Conservation (phyloP, 2,797 vertebrate species). For the Octomys mimax region DNA sequence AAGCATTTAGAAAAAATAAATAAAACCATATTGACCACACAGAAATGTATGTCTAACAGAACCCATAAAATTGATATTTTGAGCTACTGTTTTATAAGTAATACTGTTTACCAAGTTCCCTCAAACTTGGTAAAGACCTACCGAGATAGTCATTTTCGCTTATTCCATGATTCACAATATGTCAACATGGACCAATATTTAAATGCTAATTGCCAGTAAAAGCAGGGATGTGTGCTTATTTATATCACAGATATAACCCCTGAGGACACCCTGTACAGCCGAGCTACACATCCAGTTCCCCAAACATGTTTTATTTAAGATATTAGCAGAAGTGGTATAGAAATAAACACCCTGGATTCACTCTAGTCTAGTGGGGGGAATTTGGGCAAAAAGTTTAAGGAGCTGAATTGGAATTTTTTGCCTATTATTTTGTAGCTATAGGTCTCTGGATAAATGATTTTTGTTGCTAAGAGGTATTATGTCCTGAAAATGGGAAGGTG, state of each 20-base stretch:
- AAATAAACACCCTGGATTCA: background rate
- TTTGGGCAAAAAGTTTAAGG: constrained; percentile 23
- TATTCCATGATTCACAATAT: constrained; percentile 1
- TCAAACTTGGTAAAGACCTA: background rate
- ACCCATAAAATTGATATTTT: constrained; percentile 23
- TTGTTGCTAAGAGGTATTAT: background rate
- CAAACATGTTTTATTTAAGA: background rate
- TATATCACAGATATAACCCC: background rate
- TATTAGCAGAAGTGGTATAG: background rate
- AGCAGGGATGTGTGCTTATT: background rate
- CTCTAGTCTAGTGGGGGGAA: background rate
- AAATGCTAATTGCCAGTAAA: background rate
- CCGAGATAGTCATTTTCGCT: background rate
- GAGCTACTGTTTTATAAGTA: constrained; percentile 44
- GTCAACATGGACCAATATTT: background rate
- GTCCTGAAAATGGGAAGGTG: background rate
- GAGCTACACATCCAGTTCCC: too few relatives aligned
- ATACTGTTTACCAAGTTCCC: background rate
- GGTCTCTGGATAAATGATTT: background rate
- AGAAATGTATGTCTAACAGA: background rate
- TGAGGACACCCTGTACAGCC: background rate
- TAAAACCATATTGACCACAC: background rate
- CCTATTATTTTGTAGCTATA: background rate
- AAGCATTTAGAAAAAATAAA: constrained; percentile 35
- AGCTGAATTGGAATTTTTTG: background rate